These are phyloP conservation scores for Dynastes hyllus DNA, from an alignment of 2,888 invertebrate species.

Conservation along the genomic window DNA sequence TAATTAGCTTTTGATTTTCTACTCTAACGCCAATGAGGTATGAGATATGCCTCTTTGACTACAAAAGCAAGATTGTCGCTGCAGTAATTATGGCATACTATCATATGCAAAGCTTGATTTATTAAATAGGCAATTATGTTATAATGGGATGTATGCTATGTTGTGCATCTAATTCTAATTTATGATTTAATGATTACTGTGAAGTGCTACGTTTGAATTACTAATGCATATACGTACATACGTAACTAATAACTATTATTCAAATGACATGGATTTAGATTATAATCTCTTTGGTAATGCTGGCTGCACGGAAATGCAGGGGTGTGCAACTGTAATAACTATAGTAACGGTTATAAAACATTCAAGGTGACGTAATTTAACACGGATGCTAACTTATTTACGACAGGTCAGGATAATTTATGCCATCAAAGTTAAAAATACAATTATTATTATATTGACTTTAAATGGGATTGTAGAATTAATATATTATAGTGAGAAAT, in stretches of 20 bases:
- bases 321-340: slow-evolving; percentile 15
- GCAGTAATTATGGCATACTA: slow-evolving; percentile 7
- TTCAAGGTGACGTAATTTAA: not conserved
- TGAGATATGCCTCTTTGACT: not conserved
- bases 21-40: not conserved
- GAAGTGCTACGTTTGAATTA: slow-evolving; percentile 29
- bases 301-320: slow-evolving; percentile 9
- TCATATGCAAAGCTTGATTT: slow-evolving; percentile 28
- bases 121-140: slow-evolving; percentile 33
- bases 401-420: no score
- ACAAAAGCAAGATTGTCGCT: slow-evolving; percentile 13
- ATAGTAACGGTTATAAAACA: not conserved
- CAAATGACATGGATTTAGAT: slow-evolving; percentile 30
- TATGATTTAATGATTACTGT: slow-evolving; percentile 30
- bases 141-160: slow-evolving; percentile 20
- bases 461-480: not conserved
- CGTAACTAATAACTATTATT: slow-evolving; percentile 21
- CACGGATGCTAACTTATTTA: not conserved
- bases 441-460: not conserved
- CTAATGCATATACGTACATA: slow-evolving; percentile 10
- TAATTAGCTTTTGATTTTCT: no score
- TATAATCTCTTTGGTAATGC: slow-evolving; percentile 1
- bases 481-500: no score
- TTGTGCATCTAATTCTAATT: slow-evolving; percentile 21
- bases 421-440: not conserved